Base-by-base conservation (phyloP, 2,888 invertebrate species). In the Nomada hirtipes region DNA sequence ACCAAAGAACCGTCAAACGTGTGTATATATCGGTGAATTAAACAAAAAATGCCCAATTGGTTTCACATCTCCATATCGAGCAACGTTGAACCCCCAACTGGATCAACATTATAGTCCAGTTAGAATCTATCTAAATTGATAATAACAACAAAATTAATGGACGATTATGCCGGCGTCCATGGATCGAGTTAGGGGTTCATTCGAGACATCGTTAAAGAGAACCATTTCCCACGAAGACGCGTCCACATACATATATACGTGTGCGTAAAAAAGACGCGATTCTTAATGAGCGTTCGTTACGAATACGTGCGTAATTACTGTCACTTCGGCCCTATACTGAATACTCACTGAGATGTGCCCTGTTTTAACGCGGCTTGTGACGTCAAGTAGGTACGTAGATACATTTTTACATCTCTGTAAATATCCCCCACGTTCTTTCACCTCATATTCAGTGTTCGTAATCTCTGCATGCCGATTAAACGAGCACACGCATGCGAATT, bases 311-410 rank as follows among this genome's bases (percentile, higher is more conserved):
- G 80, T 76, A 83, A 86, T 88, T 85, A 85, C 84, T 76, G 75
- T 85, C 84, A 83, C 86, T 86, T 89, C 89, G 89, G 84, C 84
- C 87, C 88, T 90, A 89, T 90, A 92, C 88, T 92, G 91, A 91
- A 90, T 92, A 93, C 92, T 93, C 91, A 93, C 91, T 91, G 92
- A 92, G 91, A 92, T 93, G 91, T 93, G 91, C 91, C 92, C 91
- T 93, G 91, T 93, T 93, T 93, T 93, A 91, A 93, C 93, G 93
- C 93, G 93, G 93, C 93, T 93, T 93, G 92, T 93, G 93, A 93
- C 91, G 93, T 93, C 93, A 93, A 93, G 92, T 93, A 93, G 93
- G 93, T 93, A 93, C 90, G 93, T 93, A 93, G 91, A 90, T 91
- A 88, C 79, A 87, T 86, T 80, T 80, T 78, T 78, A 80, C 79